A percentile compares a stretch with the other conserved stretches of the same genome.
Conservation (phyloP, 2,113 vertebrate genomes). For the Actenoides lindsayi region DNA sequence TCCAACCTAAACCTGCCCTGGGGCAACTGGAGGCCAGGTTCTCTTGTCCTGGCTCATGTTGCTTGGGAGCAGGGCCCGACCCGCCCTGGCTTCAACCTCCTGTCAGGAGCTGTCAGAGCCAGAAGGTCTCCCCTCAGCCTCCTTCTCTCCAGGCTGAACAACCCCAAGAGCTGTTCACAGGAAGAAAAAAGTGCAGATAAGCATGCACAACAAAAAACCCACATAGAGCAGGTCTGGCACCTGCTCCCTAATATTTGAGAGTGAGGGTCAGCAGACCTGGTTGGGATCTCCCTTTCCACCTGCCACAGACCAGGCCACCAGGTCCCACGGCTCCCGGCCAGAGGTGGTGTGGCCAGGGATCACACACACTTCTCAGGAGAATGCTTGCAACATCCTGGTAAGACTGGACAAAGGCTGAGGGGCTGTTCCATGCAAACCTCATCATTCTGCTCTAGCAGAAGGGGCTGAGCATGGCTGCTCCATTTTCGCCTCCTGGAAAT, state of each 20-base stretch:
- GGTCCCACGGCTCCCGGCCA: background rate
- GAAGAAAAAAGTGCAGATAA: background rate
- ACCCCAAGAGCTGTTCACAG: too few species aligned
- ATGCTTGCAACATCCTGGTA: background rate
- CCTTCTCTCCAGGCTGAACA: too few species aligned
- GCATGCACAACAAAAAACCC: background rate
- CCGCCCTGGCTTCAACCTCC: too few species aligned
- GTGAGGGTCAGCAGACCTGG: background rate
- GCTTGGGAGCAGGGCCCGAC: too few species aligned
- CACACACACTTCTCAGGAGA: background rate
- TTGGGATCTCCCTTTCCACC: background rate
- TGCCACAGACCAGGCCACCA: background rate
- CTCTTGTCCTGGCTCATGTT: too few species aligned
- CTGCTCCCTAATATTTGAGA: background rate
- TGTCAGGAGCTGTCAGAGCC: too few species aligned
- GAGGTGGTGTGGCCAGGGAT: background rate
- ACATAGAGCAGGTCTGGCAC: background rate
- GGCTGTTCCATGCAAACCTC: background rate
- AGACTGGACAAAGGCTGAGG: background rate
- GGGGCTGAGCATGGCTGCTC: background rate
- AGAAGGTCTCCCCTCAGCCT: too few species aligned
- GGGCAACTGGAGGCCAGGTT: too few species aligned
- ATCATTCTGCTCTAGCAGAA: background rate
- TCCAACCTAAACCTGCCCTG: too few species aligned
- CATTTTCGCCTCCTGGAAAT: background rate